Evolutionary conservation across 2,888 invertebrate genomes (phyloP), one percentile per base, ranked within the genome.

Genomic region (Melitaea athalia): DNA sequence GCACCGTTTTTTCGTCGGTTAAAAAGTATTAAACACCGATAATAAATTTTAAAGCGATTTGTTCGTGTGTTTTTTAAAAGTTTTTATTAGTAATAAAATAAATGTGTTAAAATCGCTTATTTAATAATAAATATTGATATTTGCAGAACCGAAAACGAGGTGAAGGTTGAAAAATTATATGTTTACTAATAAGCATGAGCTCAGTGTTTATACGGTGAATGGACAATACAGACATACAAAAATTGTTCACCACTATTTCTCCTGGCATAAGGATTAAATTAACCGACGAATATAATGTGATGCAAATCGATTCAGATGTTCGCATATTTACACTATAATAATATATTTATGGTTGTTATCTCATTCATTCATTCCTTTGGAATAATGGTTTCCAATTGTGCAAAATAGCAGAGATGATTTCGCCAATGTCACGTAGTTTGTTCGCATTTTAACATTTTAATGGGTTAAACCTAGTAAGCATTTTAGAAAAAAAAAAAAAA

Each of bases 131-230:
- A 15, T 47, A 53, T 69, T 61, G 24, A 69, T 71, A 73, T 73
- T 70, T 63, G 63, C 59, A 65, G 38, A 33, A 55, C 62, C 55
- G 42, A 67, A 67, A 74, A 67, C 67, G 67, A 62, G 74, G 74
- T 71, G 71, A 75, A 76, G 76, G 76, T 66, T 42, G 38, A 61
- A 61, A 50, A 64, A 57, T 55, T 70, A 59, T 68, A 42, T 64
- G 57, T 69, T 67, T 59, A 69, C 64, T 67, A 71, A 69, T 59
- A 67, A 67, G 61, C 57, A 61, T 62, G 62, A 61, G 60, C 65
- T 70, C 65, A 66, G 47, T 70, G 61, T 72, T 43, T 67, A 67
- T 47, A 14, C 38, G 57, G 57, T 59, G 17, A 52, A 62, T 64
- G 33, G 63, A 59, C 17, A 31, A 47, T 33, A 50, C 49, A 60